A percentile compares a stretch with the other conserved stretches of the same genome.
These are phyloP conservation scores for Antechinus stuartii DNA, from an alignment of 2,113 vertebrate genomes.

Conservation along the genomic window DNA sequence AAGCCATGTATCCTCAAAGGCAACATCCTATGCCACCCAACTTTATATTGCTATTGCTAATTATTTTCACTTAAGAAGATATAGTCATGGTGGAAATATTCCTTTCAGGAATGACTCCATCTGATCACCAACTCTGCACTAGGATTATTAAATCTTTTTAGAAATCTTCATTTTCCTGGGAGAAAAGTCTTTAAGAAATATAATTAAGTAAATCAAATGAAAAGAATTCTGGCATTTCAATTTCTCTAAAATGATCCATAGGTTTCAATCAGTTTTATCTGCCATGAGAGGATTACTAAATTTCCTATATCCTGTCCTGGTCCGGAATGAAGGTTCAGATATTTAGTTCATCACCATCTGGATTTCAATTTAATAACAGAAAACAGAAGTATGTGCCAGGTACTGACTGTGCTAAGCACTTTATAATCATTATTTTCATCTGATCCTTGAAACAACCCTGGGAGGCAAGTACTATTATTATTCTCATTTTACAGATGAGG, in stretches of 20 bases:
- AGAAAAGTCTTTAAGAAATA: background rate
- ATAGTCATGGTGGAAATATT: background rate
- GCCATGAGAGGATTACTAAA: rapidly evolving
- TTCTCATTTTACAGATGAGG: background rate
- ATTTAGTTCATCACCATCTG: background rate
- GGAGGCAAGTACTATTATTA: background rate
- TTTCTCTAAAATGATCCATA: background rate
- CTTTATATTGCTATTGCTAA: background rate
- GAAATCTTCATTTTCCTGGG: background rate
- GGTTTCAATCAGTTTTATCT: rapidly evolving
- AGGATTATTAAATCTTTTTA: background rate
- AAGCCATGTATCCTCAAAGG: rapidly evolving
- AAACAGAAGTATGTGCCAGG: background rate
- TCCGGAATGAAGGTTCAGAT: background rate
- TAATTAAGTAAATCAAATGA: background rate
- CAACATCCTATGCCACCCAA: background rate
- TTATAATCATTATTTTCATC: background rate
- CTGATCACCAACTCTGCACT: background rate
- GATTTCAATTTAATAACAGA: background rate
- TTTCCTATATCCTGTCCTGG: background rate
- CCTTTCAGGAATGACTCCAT: background rate
- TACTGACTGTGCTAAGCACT: background rate
- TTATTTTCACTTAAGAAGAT: background rate
- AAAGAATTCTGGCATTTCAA: rapidly evolving
- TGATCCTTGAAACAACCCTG: background rate